phyloP scores from a whole-genome alignment of 2,113 vertebrate species.

The Phalacrocorax aristotelis region DNA sequence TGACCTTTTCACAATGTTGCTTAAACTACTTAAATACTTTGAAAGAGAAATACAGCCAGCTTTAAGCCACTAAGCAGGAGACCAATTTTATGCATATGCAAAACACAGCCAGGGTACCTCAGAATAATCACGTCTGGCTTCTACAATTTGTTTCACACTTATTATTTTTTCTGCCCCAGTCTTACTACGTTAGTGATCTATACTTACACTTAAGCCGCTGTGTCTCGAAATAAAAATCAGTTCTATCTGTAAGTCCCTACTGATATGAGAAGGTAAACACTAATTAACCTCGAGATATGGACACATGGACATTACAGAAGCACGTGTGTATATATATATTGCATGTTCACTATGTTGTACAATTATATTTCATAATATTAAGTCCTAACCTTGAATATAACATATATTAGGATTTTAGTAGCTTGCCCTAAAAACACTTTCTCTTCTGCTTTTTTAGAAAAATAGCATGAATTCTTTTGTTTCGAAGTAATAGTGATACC shows the following conservation, averaged over 20 bases:
- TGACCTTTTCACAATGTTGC: background rate
- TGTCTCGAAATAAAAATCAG: background rate
- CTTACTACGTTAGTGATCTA: background rate
- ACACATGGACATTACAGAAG: background rate
- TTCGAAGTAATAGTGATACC: background rate
- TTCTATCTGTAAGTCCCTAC: background rate
- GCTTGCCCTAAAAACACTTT: background rate
- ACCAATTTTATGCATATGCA: background rate
- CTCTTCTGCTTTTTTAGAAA: background rate
- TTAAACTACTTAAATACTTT: background rate
- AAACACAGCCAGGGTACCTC: background rate
- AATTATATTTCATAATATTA: background rate
- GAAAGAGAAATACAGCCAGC: background rate
- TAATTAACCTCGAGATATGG: background rate
- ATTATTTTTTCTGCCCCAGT: background rate
- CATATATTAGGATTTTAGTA: background rate
- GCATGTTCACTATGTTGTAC: background rate
- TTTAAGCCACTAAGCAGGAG: background rate
- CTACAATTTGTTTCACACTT: background rate
- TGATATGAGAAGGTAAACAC: background rate
- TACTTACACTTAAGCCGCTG: background rate
- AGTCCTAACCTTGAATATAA: background rate
- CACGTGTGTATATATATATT: rapidly evolving
- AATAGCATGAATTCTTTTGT: rapidly evolving
- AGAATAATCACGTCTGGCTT: background rate